Percentiles rank a stretch among this genome's conserved stretches.
These are phyloP conservation scores for Charadrius vociferus DNA, from an alignment of 2,113 vertebrate species.

Conservation along the genomic window DNA sequence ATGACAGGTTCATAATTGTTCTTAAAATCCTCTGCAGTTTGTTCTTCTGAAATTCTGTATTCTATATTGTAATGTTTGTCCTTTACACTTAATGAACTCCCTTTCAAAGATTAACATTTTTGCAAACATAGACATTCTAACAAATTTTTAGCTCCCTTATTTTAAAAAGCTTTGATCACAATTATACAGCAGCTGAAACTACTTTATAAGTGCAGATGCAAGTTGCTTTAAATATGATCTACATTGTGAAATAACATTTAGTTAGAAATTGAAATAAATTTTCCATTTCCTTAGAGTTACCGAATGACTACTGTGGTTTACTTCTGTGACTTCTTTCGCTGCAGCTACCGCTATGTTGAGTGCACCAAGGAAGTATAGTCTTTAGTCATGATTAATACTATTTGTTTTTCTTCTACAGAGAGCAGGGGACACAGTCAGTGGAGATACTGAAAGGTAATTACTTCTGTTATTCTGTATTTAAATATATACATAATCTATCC, in stretches of 20 bases:
- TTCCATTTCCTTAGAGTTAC: constrained; percentile 19
- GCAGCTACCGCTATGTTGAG: background rate
- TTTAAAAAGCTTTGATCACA: background rate
- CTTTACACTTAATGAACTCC: background rate
- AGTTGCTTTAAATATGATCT: background rate
- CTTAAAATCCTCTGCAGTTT: background rate
- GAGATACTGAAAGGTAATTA: constrained; percentile 80
- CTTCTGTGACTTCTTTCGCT: background rate
- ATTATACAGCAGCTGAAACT: background rate
- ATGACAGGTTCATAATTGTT: background rate
- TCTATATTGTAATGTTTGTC: background rate
- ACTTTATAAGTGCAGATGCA: background rate
- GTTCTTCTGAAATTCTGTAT: background rate
- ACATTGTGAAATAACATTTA: background rate
- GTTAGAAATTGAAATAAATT: background rate
- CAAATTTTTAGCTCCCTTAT: background rate
- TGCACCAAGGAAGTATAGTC: background rate
- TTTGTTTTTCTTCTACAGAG: constrained; percentile 71
- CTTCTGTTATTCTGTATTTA: background rate
- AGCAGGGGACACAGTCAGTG: constrained; percentile 76
- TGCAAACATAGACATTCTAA: background rate
- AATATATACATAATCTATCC: background rate
- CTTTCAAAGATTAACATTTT: background rate
- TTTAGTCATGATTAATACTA: background rate
- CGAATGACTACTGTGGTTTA: background rate